Evolutionary conservation across 2,113 vertebrate genomes (phyloP), one percentile per base, ranked within the genome.

Genomic region (Bubo scandiacus): DNA sequence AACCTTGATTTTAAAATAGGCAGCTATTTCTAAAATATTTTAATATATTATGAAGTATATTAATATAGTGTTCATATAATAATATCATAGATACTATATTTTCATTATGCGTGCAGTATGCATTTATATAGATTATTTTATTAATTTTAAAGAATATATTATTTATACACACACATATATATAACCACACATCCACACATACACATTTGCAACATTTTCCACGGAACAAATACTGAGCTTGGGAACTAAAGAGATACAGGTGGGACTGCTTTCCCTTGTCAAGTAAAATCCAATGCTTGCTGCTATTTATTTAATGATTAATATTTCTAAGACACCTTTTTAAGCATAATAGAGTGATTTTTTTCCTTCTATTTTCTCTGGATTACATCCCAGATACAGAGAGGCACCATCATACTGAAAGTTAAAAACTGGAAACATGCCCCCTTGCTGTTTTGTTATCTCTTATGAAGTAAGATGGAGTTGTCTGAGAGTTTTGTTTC

Each of bases 291-390:
- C 57, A 77, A 51, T 68, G 63, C 82, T 97, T 97, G 34, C 81
- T 97, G 83, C 47, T 98, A 29, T 97, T 97, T 97, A 87, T 63
- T 97, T 98, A 97, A 93, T 87, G 86, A 97, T 97, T 95, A 97
- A 91, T 97, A 90, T 92, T 95, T 97, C 92, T 83, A 86, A 95
- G 79, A 93, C 83, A 94, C 82, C 22, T 97, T 95, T 78, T 94
- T 18, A 71, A 96, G 49, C 54, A 25, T 30, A 90, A 86, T 45
- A 86, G 75, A 83, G 58, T 54, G 90, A 58, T 42, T 86, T 87
- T 94, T 94, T 96, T 85, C 83, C 71, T 92, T 92, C 66, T 93
- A 32, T 95, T 97, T 97, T 93, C 32, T 47, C 90, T 97, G 86
- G 70, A 85, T 80, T 88, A 32, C 22, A 88, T 94, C 91, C 84